A percentile compares a stretch with the other conserved stretches of the same genome.
Evolutionary conservation across 2,113 vertebrate species (phyloP).

Genomic region (Cephalopterus ornatus): DNA sequence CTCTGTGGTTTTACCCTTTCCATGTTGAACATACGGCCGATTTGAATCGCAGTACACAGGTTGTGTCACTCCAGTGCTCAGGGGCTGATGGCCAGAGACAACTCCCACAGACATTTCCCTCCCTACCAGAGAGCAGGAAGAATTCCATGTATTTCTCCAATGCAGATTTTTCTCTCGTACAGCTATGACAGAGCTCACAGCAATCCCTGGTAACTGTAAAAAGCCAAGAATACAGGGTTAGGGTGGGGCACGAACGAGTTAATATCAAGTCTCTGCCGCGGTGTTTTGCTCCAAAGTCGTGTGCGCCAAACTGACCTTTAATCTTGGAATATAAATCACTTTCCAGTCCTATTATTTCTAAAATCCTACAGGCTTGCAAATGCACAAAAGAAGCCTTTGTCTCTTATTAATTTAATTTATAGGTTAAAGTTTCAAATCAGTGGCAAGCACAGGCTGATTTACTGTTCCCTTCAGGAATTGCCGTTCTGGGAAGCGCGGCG

Average conservation of each 20-base stretch:
- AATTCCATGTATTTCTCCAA: neutral
- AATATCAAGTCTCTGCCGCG: neutral
- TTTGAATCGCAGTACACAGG: neutral
- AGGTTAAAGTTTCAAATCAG: conserved; percentile 68
- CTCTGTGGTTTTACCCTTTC: neutral
- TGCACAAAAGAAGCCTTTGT: conserved; percentile 73
- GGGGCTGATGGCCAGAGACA: rapidly evolving
- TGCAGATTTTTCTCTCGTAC: neutral
- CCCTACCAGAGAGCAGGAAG: neutral
- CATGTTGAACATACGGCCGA: rapidly evolving
- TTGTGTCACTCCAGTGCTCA: neutral
- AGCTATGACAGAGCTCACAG: neutral
- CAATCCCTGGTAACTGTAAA: neutral
- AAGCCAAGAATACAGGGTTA: rapidly evolving
- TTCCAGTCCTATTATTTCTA: conserved; percentile 71
- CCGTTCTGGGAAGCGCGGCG: neutral
- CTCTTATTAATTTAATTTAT: conserved; percentile 70
- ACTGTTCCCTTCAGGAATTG: conserved; percentile 43
- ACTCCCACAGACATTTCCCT: neutral
- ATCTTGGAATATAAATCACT: conserved; percentile 75
- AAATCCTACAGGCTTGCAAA: conserved; percentile 69
- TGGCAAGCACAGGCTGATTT: conserved; percentile 62
- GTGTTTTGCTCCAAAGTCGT: conserved; percentile 42
- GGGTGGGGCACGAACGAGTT: conserved; percentile 19
- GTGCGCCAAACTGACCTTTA: conserved; percentile 68